Evolutionary conservation across 2,888 invertebrate genomes (phyloP).

Genomic region (Microctonus aethiopoides): DNA sequence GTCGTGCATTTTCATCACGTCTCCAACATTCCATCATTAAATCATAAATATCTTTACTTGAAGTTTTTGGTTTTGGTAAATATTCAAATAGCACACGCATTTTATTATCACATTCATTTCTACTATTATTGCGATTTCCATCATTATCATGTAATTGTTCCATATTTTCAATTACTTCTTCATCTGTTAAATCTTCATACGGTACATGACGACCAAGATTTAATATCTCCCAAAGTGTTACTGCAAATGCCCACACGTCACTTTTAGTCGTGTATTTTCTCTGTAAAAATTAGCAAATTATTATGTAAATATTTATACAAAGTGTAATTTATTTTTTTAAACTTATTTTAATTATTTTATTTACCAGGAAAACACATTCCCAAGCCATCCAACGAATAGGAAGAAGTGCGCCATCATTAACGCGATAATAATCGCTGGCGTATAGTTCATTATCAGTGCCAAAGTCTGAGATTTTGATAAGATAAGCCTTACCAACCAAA

Average conservation of each 20-base stretch:
- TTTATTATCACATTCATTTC: conserved; percentile 46
- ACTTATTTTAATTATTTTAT: conserved; percentile 23
- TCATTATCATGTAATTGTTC: conserved; percentile 76
- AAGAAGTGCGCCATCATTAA: conserved; percentile 81
- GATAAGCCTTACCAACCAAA: conserved; percentile 84
- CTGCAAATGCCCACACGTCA: conserved; percentile 92
- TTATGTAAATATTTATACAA: neutral
- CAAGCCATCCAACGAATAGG: conserved; percentile 93
- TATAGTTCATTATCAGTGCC: conserved; percentile 86
- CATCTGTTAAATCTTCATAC: conserved; percentile 80
- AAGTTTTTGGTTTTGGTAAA: conserved; percentile 76
- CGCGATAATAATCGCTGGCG: conserved; percentile 83
- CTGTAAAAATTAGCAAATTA: conserved; percentile 63
- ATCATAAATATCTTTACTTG: conserved; percentile 85
- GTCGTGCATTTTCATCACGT: conserved; percentile 78
- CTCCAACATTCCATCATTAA: conserved; percentile 90
- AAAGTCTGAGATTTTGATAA: conserved; percentile 86
- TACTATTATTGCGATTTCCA: conserved; percentile 37
- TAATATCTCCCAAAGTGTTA: conserved; percentile 88
- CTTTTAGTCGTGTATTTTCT: conserved; percentile 89
- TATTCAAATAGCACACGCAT: conserved; percentile 68
- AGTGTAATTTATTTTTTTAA: neutral
- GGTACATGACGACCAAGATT: conserved; percentile 82
- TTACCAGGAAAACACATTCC: conserved; percentile 81
- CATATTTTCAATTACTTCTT: conserved; percentile 84